A percentile compares a stretch with the other conserved stretches of the same genome.
Evolutionary conservation across 1,140 invertebrate species (phyloP).

Genomic region (Cyclina sinensis): DNA sequence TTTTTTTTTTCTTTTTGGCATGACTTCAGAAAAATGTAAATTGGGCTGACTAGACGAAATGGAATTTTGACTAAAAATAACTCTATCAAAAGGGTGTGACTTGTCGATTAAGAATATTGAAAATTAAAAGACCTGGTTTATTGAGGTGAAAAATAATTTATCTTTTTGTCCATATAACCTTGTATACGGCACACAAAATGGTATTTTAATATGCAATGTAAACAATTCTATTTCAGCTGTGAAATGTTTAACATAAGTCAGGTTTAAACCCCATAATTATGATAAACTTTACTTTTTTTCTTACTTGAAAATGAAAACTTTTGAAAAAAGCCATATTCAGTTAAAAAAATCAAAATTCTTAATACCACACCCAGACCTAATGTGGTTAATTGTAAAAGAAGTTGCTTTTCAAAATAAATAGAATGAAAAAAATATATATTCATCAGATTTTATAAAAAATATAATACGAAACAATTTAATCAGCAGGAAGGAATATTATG

Average conservation of each 20-base stretch:
- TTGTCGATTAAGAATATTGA: not conserved
- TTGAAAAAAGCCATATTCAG: too few relatives aligned
- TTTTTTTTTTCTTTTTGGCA: slow-evolving; percentile 16
- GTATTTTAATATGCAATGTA: slow-evolving; percentile 4
- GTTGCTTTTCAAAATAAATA: too few relatives aligned
- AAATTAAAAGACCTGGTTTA: not conserved
- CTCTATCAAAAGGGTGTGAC: slow-evolving; percentile 17
- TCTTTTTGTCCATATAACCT: not conserved
- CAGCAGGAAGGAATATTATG: too few relatives aligned
- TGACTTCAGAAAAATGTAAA: slow-evolving; percentile 4
- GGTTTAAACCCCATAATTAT: slow-evolving; percentile 10
- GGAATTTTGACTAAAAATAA: not conserved
- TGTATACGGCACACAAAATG: not conserved
- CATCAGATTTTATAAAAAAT: too few relatives aligned
- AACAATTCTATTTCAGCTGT: slow-evolving; percentile 20
- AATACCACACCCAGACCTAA: too few relatives aligned
- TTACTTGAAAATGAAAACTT: not conserved
- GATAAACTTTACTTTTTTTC: not conserved
- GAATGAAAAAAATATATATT: too few relatives aligned
- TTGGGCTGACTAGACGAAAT: not conserved
- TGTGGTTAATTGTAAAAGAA: too few relatives aligned
- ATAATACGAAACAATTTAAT: too few relatives aligned
- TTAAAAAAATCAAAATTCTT: too few relatives aligned
- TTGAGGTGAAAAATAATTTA: not conserved
- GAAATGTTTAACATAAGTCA: slow-evolving; percentile 2